These are phyloP conservation scores for Abramis brama DNA, from an alignment of 2,113 vertebrate genomes.

Conservation along the genomic window DNA sequence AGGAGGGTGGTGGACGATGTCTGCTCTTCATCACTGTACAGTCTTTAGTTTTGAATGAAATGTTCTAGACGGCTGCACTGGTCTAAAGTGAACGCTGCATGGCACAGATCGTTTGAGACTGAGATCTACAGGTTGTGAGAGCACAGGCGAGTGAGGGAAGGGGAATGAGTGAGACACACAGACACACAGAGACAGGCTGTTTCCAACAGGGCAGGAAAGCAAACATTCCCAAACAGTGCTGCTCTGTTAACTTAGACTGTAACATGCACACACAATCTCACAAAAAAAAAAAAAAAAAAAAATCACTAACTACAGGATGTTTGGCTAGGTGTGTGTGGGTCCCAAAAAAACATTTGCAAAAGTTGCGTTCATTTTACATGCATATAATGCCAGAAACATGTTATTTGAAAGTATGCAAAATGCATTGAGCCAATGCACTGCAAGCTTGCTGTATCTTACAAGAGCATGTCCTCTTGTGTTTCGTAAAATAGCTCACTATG, in stretches of 20 bases:
- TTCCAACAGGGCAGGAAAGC: slow-evolving; percentile 62
- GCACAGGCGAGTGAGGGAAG: slow-evolving; percentile 56
- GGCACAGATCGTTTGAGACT: slow-evolving; percentile 53
- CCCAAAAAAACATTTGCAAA: slow-evolving; percentile 42
- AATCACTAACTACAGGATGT: slow-evolving; percentile 63
- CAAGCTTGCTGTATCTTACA: background rate
- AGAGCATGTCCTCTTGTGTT: background rate
- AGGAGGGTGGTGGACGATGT: slow-evolving; percentile 60
- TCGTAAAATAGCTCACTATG: background rate
- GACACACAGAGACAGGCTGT: slow-evolving; percentile 14
- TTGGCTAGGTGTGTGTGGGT: slow-evolving; percentile 24
- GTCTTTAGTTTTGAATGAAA: background rate
- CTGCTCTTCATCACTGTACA: slow-evolving; percentile 70
- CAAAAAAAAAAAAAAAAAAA: slow-evolving; percentile 32
- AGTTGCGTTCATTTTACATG: slow-evolving; percentile 52
- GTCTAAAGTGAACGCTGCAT: background rate
- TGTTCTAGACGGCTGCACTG: background rate
- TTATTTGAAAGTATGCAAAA: background rate
- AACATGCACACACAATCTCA: slow-evolving; percentile 65
- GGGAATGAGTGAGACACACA: slow-evolving; percentile 40
- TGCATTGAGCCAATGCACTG: background rate
- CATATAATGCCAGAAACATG: slow-evolving; percentile 1
- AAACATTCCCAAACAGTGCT: slow-evolving; percentile 78
- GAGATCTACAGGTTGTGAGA: slow-evolving; percentile 69
- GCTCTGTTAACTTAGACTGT: slow-evolving; percentile 74